Evolutionary conservation across 2,888 invertebrate genomes (phyloP).

Genomic region (Lasioglossum pauxillum): DNA sequence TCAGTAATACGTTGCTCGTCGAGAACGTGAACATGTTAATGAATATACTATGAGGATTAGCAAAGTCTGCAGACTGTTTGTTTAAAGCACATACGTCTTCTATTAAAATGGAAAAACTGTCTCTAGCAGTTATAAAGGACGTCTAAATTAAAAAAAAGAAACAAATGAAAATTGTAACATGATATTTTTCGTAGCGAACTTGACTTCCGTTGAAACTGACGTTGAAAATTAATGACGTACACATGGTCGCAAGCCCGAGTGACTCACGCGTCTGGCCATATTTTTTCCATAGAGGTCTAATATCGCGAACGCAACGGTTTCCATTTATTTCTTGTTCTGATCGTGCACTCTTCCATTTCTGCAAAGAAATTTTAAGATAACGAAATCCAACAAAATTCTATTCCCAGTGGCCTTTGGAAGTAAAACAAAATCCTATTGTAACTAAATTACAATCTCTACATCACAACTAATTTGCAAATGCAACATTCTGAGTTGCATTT

Average conservation of each 20-base stretch:
- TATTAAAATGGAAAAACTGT: background rate
- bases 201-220: background rate
- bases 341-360: background rate
- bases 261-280: background rate
- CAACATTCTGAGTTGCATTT: background rate
- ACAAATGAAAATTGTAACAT: background rate
- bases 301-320: background rate
- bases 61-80: background rate
- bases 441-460: background rate
- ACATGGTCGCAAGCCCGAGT: background rate
- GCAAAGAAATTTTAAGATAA: background rate
- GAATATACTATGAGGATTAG: background rate
- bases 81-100: background rate
- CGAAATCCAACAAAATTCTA: background rate
- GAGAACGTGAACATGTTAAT: background rate
- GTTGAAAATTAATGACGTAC: background rate
- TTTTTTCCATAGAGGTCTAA: background rate
- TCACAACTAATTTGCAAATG: background rate
- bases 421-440: background rate
- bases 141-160: background rate
- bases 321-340: background rate
- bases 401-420: background rate
- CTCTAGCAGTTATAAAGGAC: background rate
- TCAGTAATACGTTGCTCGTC: background rate
- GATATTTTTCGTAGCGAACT: background rate